Conservation (phyloP, 2,797 vertebrate species). For the Nothura maculosa region DNA sequence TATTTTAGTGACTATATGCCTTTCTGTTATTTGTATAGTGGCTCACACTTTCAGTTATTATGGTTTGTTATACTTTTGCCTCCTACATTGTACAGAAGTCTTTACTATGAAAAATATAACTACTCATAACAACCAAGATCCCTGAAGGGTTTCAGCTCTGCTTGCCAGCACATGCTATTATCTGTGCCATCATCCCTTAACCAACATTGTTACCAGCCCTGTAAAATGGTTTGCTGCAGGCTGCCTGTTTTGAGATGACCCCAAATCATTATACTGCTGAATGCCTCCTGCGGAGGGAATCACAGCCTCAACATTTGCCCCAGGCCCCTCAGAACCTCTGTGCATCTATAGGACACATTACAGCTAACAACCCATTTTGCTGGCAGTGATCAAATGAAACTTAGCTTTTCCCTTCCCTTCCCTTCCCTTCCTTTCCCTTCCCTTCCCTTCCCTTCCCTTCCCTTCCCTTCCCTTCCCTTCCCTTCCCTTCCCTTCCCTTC, state of each 20-base stretch:
- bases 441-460: too few species aligned
- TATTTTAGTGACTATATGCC: background rate
- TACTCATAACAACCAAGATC: background rate
- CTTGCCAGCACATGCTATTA: background rate
- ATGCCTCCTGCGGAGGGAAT: background rate
- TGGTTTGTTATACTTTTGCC: background rate
- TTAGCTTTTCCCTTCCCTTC: too few species aligned
- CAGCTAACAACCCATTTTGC: background rate
- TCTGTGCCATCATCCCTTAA: background rate
- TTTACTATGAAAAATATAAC: background rate
- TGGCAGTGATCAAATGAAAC: background rate
- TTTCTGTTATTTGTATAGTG: background rate
- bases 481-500: too few species aligned
- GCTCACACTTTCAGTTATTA: background rate
- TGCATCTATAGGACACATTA: background rate
- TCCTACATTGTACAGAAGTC: background rate
- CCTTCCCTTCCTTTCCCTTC: too few species aligned
- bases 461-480: too few species aligned
- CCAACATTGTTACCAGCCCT: background rate
- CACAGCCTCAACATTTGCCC: rapidly evolving
- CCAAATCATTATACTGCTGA: background rate
- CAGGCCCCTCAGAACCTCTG: background rate
- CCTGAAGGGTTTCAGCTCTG: background rate
- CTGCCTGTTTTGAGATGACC: background rate
- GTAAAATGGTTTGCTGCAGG: background rate